Base-by-base conservation (phyloP, 2,113 vertebrate genomes). In the Burhinus bistriatus region DNA sequence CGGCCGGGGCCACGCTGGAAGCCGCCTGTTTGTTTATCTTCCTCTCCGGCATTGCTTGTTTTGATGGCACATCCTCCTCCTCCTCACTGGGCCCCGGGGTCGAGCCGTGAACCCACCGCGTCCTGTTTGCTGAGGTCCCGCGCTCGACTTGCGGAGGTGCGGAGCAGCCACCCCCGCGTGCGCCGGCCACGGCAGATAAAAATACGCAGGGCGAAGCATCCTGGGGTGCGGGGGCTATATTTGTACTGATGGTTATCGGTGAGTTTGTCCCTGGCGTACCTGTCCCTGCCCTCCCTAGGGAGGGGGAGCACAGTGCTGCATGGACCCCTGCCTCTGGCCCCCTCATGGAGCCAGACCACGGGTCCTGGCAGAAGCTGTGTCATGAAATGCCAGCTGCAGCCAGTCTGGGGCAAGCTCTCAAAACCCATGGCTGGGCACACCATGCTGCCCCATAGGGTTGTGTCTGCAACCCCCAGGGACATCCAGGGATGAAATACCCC, bases 1-100 rank as follows among this genome's bases (percentile, higher is more conserved):
- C 15, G 34, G 95, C 93, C 17, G 87, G 94, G 87, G 93, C 80
- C 40, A 1, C 3, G 22, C 89, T 96, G 97, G 97, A 97, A 97
- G 92, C 93, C 1, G 90, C 47, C 93, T 97, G 96, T 98, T 98
- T 98, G 96, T 98, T 98, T 98, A 98, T 98, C 97, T 98, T 98
- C 97, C 98, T 98, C 95, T 98, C 95, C 62, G 20, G 91, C 58
- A 34, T 95, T 98, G 98, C 97, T 98, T 98, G 97, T 98, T 98
- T 98, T 98, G 94, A 98, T 98, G 98, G 98, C 84, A 98, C 96
- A 98, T 98, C 98, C 98, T 98, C 97, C 96, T 96, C 93, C 95
- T 97, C 94, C 90, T 95, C 88, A 45, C 81, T 87, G 91, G 93
- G 97, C 96, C 96, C 78, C 15, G 4, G 93, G 91, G 92, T 93